These are phyloP conservation scores for Halocaridina rubra DNA, from an alignment of 2,888 invertebrate genomes.

Conservation along the genomic window DNA sequence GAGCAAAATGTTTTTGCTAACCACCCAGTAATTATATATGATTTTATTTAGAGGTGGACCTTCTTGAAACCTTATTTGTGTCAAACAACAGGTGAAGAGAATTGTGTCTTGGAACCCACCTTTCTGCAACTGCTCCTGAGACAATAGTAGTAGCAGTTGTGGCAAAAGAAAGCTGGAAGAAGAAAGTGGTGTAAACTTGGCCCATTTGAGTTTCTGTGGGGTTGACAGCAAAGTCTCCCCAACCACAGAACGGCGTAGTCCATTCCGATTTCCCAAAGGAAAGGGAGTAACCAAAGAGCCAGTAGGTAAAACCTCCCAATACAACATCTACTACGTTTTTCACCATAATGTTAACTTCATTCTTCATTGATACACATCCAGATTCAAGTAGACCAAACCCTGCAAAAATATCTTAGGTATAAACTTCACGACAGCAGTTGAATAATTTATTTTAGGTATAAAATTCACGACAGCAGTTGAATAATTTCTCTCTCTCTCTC, in stretches of 20 bases:
- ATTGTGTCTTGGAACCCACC: too few relatives aligned
- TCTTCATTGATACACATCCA: slow-evolving; percentile 91
- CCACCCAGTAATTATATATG: too few relatives aligned
- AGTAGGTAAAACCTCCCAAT: slow-evolving; percentile 91
- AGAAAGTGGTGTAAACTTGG: slow-evolving; percentile 85
- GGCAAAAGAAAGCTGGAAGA: slow-evolving; percentile 91
- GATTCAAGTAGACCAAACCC: slow-evolving; percentile 95
- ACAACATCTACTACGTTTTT: slow-evolving; percentile 94
- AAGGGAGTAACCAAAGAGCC: slow-evolving; percentile 93
- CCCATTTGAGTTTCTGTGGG: slow-evolving; percentile 75
- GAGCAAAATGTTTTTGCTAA: too few relatives aligned
- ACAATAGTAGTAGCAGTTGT: slow-evolving; percentile 92
- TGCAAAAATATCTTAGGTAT: too few relatives aligned
- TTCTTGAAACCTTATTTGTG: too few relatives aligned
- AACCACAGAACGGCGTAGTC: slow-evolving; percentile 84
- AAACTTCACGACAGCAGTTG: too few relatives aligned
- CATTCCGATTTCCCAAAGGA: slow-evolving; percentile 82
- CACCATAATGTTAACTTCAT: slow-evolving; percentile 98
- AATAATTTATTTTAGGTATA: too few relatives aligned
- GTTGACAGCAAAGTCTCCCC: slow-evolving; percentile 71
- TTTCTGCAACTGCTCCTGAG: slow-evolving; percentile 94
- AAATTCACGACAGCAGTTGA: too few relatives aligned
- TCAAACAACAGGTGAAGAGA: too few relatives aligned
- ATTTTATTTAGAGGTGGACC: too few relatives aligned
- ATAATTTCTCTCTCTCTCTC: too few relatives aligned